Percentiles rank a stretch among this genome's conserved stretches.
Evolutionary conservation across 2,797 vertebrate species (phyloP).

Genomic region (Chelon labrosus): DNA sequence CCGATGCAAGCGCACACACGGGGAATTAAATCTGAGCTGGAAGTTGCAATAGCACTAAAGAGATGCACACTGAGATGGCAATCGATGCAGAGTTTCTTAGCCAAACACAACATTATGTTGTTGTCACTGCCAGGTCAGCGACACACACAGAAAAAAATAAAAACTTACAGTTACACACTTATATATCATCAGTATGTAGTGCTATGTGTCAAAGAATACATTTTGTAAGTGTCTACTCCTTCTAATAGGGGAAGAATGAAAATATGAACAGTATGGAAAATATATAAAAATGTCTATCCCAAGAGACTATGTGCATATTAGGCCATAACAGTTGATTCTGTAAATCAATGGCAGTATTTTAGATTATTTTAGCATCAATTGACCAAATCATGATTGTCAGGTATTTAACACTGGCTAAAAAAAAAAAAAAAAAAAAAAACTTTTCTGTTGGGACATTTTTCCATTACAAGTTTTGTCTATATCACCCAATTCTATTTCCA

Average conservation of each 20-base stretch:
- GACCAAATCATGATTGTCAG: background rate
- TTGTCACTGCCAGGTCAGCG: constrained; percentile 9
- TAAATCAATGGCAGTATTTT: background rate
- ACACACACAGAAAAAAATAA: constrained; percentile 14
- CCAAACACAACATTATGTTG: constrained; percentile 36
- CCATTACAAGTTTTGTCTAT: background rate
- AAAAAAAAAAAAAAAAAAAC: constrained; percentile 2
- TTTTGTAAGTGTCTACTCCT: background rate
- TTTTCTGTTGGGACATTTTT: background rate
- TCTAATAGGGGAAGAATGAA: background rate
- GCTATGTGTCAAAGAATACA: background rate
- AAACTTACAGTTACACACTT: background rate
- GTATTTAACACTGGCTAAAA: background rate
- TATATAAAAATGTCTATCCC: background rate
- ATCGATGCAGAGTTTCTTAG: constrained; percentile 13
- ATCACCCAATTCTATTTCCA: constrained; percentile 10
- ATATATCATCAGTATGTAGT: background rate
- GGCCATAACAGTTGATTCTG: background rate
- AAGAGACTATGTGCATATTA: background rate
- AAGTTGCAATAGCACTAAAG: constrained; percentile 54
- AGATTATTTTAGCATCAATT: background rate
- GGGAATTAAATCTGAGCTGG: constrained; percentile 52
- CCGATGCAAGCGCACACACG: constrained; percentile 22
- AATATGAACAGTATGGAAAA: background rate
- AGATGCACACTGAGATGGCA: constrained; percentile 38